Conservation (phyloP, 2,113 vertebrate species). For the Pampusana beccarii region DNA sequence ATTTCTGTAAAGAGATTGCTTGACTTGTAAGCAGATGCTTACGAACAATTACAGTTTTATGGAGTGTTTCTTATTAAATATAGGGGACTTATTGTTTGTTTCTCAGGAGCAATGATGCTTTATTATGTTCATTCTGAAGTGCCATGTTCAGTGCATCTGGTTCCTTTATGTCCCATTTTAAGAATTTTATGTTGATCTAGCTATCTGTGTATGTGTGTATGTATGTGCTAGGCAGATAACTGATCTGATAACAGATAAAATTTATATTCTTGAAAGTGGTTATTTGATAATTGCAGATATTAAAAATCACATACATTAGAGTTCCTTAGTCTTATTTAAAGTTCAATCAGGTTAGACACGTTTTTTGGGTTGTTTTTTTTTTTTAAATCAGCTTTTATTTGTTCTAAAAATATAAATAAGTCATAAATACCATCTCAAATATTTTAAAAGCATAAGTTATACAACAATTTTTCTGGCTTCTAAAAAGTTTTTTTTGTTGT, state of each 20-base stretch:
- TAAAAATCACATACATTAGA: neutral
- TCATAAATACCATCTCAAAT: conserved; percentile 26
- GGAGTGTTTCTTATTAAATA: neutral
- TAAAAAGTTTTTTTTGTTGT: neutral
- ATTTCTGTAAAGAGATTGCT: neutral
- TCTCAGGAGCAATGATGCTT: neutral
- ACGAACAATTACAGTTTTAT: neutral
- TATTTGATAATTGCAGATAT: neutral
- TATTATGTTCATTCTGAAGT: neutral
- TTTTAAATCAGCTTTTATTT: conserved; percentile 34
- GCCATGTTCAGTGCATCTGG: neutral
- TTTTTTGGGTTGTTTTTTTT: neutral
- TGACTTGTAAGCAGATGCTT: neutral
- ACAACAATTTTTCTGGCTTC: neutral
- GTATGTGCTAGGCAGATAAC: neutral
- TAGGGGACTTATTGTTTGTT: neutral
- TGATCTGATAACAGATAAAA: neutral
- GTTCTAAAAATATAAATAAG: conserved; percentile 49
- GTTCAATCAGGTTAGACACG: neutral
- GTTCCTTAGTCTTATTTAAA: neutral
- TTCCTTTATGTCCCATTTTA: neutral
- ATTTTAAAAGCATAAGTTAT: conserved; percentile 42
- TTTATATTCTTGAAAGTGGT: neutral
- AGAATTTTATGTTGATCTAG: neutral
- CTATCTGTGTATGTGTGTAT: neutral